These are phyloP conservation scores for Mesorhabditis belari DNA, from an alignment of 2,888 invertebrate species.

Conservation along the genomic window DNA sequence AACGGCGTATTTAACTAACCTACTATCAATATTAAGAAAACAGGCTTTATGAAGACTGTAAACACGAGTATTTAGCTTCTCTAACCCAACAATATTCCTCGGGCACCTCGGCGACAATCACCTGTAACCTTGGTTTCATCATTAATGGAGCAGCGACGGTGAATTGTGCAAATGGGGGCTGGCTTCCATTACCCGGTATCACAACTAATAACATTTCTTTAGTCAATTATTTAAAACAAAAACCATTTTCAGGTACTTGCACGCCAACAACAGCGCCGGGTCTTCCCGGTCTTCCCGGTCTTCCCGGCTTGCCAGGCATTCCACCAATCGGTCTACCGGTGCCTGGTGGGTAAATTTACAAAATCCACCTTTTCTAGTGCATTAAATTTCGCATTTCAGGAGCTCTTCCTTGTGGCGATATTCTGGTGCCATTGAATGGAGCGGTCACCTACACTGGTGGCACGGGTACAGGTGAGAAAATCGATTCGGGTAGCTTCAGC, in stretches of 20 bases:
- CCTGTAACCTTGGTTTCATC: constrained; percentile 24
- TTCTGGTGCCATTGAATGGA: constrained; percentile 7
- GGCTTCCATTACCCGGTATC: constrained; percentile 26
- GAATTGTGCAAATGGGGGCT: constrained; percentile 22
- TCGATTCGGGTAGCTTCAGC: neutral
- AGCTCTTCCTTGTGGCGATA: constrained; percentile 5
- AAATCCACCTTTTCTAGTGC: too few species aligned
- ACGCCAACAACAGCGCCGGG: neutral
- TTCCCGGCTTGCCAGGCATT: neutral
- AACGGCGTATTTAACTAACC: too few species aligned
- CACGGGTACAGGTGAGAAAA: neutral
- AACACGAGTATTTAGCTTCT: too few species aligned
- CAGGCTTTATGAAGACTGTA: too few species aligned
- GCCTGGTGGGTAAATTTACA: neutral
- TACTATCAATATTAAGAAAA: too few species aligned
- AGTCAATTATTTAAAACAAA: neutral
- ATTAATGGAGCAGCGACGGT: constrained; percentile 20
- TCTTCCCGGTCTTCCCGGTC: neutral
- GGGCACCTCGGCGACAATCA: constrained; percentile 32
- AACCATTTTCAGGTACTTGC: neutral
- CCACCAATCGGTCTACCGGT: too few species aligned
- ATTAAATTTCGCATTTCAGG: too few species aligned
- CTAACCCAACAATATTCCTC: constrained; percentile 4
- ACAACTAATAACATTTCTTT: constrained; percentile 1
- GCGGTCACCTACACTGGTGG: constrained; percentile 9